Conservation (phyloP, 2,888 invertebrate genomes). For the Sinodicranocentrus sp. region DNA sequence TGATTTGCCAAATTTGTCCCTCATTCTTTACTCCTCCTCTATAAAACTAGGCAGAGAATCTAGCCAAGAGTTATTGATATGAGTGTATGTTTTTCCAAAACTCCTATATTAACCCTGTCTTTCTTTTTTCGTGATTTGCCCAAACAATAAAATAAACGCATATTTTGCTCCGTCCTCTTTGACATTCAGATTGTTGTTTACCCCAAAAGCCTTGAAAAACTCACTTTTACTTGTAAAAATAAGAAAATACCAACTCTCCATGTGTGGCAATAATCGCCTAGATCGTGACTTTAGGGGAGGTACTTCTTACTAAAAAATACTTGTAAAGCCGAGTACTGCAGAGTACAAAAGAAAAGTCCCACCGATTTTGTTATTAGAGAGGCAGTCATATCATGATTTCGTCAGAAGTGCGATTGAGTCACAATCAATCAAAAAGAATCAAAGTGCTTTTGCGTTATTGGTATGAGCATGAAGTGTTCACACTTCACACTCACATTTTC, state of each 20-base stretch:
- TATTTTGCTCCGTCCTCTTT: constrained; percentile 13
- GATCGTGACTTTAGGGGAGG: constrained; percentile 38
- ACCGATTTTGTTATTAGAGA: neutral
- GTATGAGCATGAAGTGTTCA: too few relatives aligned
- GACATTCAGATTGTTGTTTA: constrained; percentile 11
- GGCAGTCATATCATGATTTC: constrained; percentile 20
- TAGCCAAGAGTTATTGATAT: too few relatives aligned
- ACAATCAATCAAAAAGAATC: constrained; percentile 10
- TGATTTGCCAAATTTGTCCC: too few relatives aligned
- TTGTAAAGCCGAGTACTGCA: neutral
- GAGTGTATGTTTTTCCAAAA: too few relatives aligned
- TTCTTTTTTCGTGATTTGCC: too few relatives aligned
- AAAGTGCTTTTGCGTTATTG: neutral
- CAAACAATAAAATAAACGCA: neutral
- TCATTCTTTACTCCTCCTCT: too few relatives aligned
- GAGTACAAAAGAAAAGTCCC: too few relatives aligned
- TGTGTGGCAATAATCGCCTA: constrained; percentile 21
- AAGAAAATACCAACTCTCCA: neutral
- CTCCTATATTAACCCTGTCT: too few relatives aligned
- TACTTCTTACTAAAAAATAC: neutral
- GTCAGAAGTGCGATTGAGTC: neutral
- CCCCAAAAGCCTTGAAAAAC: constrained; percentile 26
- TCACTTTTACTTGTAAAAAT: constrained; percentile 55
- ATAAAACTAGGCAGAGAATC: neutral
- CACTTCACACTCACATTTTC: neutral